Evolutionary conservation across 92 coral and sea anemone genomes (phyloP), one percentile per base, ranked within the genome.

Genomic region (Palythoa caribaeorum): DNA sequence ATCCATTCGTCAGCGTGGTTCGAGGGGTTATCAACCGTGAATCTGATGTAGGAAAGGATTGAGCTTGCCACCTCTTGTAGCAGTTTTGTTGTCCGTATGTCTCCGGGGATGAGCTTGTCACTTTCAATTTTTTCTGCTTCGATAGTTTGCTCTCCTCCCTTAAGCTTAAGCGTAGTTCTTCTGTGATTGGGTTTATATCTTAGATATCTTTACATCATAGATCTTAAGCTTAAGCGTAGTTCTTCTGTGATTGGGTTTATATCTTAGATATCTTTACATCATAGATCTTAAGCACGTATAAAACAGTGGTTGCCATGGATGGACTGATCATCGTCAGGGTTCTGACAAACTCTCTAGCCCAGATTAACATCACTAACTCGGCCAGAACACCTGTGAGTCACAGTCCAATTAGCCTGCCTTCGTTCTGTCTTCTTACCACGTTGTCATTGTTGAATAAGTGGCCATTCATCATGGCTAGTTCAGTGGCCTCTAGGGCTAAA

Each of bases 61-160:
- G 80, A 76, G 80, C 38, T 76, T 5, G 62, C 65, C 66, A 52
- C 80, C 17, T 50, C 80, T 76, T 76, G 80, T 17, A 76, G 80
- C 39, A 76, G 62, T 76, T 76, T 19, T 28, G 80, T 28, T 47
- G 80, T 76, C 21, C 17, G 60, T 21, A 76, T 76, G 80, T 76
- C 62, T 2, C 80, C 80, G 16, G 80, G 39, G 5, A 76, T 48
- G 62, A 47, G 38, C 62, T 76, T 76, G 60, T 76, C 80, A 5
- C 79, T 76, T 47, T 76, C 80, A 0, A 76, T 12, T 76, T 76
- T 60, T 50, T 76, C 62, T 76, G 60, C 39, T 47, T 8, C 37
- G 11, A 51, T 36, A 47, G 62, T 76, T 47, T 47, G 38, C 3
- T 76, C 16, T 21, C 65, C 65, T 47, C 48, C 80, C 37, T 1